Evolutionary conservation across 2,888 invertebrate genomes (phyloP).

Genomic region (Hydropsyche betteni): DNA sequence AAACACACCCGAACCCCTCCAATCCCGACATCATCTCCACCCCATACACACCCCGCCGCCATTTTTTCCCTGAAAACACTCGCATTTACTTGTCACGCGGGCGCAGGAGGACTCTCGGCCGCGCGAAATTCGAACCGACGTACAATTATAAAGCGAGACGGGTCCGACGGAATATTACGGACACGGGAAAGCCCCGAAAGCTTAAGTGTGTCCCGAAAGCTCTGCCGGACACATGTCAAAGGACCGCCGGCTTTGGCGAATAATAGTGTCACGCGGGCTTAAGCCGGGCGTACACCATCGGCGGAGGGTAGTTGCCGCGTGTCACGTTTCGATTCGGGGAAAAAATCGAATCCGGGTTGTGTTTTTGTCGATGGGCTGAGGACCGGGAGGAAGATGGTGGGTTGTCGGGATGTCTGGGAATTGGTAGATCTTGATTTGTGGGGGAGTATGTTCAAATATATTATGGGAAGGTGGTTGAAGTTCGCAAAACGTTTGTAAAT

Average conservation of each 20-base stretch:
- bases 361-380: no score
- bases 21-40: no score
- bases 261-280: conserved; percentile 23
- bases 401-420: no score
- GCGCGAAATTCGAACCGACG: conserved; percentile 18
- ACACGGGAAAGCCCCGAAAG: conserved; percentile 34
- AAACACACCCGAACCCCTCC: no score
- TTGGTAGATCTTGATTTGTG: no score
- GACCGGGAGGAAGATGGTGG: no score
- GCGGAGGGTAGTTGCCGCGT: neutral
- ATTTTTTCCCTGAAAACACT: no score
- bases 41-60: no score
- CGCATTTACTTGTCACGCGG: neutral
- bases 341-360: no score
- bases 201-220: conserved; percentile 33
- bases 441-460: no score
- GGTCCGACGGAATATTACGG: conserved; percentile 29
- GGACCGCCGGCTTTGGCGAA: conserved; percentile 20
- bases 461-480: no score
- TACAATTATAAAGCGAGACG: conserved; percentile 29
- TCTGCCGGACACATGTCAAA: conserved; percentile 38
- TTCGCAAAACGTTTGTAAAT: no score
- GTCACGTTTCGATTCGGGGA: neutral
- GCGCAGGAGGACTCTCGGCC: conserved; percentile 4
- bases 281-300: neutral